phyloP scores from a whole-genome alignment of 2,113 vertebrate species.

The Catharus bicknelli region DNA sequence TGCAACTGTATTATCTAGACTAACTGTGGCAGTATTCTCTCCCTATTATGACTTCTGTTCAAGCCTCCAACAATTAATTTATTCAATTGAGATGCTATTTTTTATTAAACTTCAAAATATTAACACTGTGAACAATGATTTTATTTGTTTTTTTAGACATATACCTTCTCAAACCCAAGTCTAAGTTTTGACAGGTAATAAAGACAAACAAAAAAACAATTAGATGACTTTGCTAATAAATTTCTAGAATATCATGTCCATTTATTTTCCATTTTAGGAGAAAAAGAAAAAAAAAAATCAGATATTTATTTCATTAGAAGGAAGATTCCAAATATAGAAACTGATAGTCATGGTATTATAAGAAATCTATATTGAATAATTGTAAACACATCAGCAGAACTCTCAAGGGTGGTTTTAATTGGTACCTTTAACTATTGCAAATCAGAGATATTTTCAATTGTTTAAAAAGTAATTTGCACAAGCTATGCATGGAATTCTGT shows the following conservation, averaged over 20 bases:
- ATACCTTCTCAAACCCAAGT: not conserved
- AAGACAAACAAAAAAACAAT: not conserved
- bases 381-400: not conserved
- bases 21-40: conserved; percentile 30
- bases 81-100: conserved; percentile 7
- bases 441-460: not conserved
- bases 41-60: conserved; percentile 13
- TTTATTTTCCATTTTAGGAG: not conserved
- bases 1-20: conserved; percentile 20
- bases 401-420: not conserved
- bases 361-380: not conserved
- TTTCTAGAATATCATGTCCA: not conserved
- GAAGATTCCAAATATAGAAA: not conserved
- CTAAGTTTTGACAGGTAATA: not conserved
- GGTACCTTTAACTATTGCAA: not conserved
- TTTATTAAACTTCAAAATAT: conserved; percentile 16
- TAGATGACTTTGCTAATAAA: not conserved
- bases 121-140: not conserved
- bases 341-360: not conserved
- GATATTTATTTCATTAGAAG: not conserved
- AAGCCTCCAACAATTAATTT: conserved; percentile 15
- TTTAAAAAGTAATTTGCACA: not conserved
- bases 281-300: not conserved
- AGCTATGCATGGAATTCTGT: not conserved
- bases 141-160: not conserved